Conservation (phyloP, 2,888 invertebrate species). For the Cistogaster globosa region DNA sequence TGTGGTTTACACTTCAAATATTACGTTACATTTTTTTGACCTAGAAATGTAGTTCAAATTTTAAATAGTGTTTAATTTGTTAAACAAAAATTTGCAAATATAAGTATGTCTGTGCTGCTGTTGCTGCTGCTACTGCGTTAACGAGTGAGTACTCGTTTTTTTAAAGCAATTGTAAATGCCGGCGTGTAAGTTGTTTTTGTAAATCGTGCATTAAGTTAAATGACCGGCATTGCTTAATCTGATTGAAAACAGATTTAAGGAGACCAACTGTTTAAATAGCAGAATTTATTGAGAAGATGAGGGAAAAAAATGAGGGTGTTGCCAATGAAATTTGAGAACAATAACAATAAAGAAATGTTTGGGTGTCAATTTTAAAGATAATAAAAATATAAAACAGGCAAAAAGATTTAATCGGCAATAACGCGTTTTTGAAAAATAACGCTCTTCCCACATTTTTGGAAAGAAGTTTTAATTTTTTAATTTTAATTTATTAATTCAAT, state of each 20-base stretch:
- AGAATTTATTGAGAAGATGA: too few species aligned
- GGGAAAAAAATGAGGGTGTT: too few species aligned
- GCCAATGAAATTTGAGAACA: too few species aligned
- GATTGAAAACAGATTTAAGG: slow-evolving; percentile 1
- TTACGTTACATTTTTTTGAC: slow-evolving; percentile 36
- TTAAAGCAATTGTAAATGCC: slow-evolving; percentile 38
- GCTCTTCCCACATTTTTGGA: too few species aligned
- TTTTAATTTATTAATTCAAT: too few species aligned
- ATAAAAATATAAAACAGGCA: too few species aligned
- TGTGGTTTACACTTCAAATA: slow-evolving; percentile 19
- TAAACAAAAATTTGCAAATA: not conserved
- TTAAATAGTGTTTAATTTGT: slow-evolving; percentile 21
- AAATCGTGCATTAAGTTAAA: not conserved
- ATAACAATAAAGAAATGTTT: too few species aligned
- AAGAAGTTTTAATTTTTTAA: too few species aligned
- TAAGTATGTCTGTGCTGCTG: not conserved
- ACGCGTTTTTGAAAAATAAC: too few species aligned
- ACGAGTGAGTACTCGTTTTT: not conserved
- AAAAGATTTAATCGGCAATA: too few species aligned
- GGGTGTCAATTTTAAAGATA: too few species aligned
- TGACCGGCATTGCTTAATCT: not conserved
- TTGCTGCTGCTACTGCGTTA: not conserved
- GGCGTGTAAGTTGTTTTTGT: slow-evolving; percentile 32
- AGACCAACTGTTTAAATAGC: not conserved
- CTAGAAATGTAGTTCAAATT: slow-evolving; percentile 18